Evolutionary conservation across 2,888 invertebrate genomes (phyloP), one percentile per base, ranked within the genome.

Genomic region (Chirona hameri): DNA sequence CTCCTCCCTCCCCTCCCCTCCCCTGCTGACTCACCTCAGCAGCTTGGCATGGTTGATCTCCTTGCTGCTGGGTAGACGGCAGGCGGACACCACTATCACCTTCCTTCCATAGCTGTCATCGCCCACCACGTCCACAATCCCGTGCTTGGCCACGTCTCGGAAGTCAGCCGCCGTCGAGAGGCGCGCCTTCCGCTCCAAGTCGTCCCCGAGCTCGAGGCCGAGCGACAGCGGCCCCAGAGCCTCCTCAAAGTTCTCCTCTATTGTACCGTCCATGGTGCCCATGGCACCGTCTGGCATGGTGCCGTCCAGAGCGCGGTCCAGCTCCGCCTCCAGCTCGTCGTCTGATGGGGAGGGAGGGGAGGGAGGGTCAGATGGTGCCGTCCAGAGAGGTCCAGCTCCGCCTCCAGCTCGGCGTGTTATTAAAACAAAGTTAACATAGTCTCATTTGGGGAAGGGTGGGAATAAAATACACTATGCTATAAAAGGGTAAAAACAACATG

Each of bases 41-140:
- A 95, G 90, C 86, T 92, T 90, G 83, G 91, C 91, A 88, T 95
- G 95, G 86, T 93, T 92, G 84, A 95, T 88, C 84, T 93, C 93
- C 87, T 93, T 93, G 87, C 93, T 94, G 81, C 93, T 92, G 0
- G 96, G 96, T 85, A 95, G 90, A 87, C 93, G 92, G 89, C 97
- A 98, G 14, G 99, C 98, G 84, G 97, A 98, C 83, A 99, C 94
- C 79, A 98, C 95, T 87, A 99, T 97, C 86, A 99, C 94, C 88
- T 98, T 96, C 85, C 98, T 92, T 31, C 98, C 98, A 86, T 94
- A 92, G 79, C 91, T 90, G 88, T 94, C 94, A 88, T 94, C 94
- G 27, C 94, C 94, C 83, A 93, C 93, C n/a, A 95, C 93, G 89
- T 95, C 94, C 29, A 95, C 92, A 85, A 95, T 94, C 31, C 93